Base-by-base conservation (phyloP, 2,797 vertebrate species). In the Hydrocynus forskahlii region DNA sequence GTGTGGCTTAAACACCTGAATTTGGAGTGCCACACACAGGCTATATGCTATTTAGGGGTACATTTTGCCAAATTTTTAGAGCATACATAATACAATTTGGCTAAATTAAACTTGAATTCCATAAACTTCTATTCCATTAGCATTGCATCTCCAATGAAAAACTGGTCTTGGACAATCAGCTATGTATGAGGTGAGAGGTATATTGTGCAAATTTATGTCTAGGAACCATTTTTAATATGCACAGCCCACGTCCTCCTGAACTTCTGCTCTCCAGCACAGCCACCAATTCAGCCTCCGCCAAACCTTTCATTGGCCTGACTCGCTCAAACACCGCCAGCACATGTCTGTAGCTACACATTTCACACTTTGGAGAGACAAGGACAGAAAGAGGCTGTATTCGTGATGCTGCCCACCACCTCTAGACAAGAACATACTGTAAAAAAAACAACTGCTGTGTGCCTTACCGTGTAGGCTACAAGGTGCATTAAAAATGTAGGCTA, bases 361-460 rank as follows among this genome's bases (percentile, higher is more conserved):
- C 60, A 63, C 60, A 63, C 60, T 63, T 63, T 29, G 60, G 60
- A 63, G 57, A 60, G 25, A 63, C 25, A 9, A 63, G 25, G 62
- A 35, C 66, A 43, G 38, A 21, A n/a, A 68, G 35, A 19, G 38
- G 40, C 8, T 68, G 66, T 45, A n/a, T n/a, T 45, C 5, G 8
- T 68, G 66, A 68, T 45, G 66, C 66, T 68, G 19, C 38, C 14
- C 64, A 68, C 38, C 38, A 43, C 64, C 7, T 16, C 38, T 68
- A 45, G 38, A 45, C 38, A 13, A 57, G 54, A 2, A 2, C 14
- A 23, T 38, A n/a, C 64, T 68, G 16, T 69, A 21, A 69, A n/a
- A 23, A 13, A 19, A 12, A 21, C 16, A 1, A 25, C 43, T 16
- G n/a, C 3, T 17, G 21, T 45, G 16, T 23, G 50, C 23, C 19